Evolutionary conservation across 2,113 vertebrate genomes (phyloP).

Genomic region (Cephalopterus ornatus): DNA sequence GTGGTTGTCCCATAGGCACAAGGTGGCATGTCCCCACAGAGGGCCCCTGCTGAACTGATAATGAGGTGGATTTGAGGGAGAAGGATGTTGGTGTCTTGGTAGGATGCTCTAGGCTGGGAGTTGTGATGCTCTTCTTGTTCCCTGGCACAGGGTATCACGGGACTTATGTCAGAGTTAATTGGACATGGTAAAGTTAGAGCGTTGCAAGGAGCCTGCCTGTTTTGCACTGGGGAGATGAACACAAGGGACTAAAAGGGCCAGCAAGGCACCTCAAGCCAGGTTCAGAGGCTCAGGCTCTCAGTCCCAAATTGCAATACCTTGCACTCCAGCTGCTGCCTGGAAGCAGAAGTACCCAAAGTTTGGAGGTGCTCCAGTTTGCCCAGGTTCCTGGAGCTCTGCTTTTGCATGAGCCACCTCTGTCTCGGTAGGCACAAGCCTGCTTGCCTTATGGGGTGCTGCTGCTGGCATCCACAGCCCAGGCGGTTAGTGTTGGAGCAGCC

Average conservation of each 20-base stretch:
- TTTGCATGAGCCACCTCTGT: neutral
- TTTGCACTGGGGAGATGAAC: neutral
- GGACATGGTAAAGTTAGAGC: accelerated
- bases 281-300: neutral
- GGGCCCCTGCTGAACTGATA: neutral
- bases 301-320: neutral
- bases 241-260: neutral
- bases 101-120: neutral
- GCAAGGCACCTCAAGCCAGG: neutral
- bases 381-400: neutral
- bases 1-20: neutral
- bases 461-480: neutral
- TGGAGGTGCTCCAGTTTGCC: neutral
- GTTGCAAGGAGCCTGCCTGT: neutral
- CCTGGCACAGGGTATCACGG: accelerated
- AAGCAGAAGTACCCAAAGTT: neutral
- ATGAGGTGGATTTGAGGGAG: neutral
- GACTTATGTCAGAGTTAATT: neutral
- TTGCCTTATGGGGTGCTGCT: accelerated
- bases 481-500: accelerated
- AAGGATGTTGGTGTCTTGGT: neutral
- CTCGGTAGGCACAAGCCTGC: neutral
- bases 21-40: neutral
- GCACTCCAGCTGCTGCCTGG: neutral
- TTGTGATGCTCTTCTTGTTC: neutral